Conservation (phyloP, 2,888 invertebrate species). For the Hirtodrosophila alboralis region DNA sequence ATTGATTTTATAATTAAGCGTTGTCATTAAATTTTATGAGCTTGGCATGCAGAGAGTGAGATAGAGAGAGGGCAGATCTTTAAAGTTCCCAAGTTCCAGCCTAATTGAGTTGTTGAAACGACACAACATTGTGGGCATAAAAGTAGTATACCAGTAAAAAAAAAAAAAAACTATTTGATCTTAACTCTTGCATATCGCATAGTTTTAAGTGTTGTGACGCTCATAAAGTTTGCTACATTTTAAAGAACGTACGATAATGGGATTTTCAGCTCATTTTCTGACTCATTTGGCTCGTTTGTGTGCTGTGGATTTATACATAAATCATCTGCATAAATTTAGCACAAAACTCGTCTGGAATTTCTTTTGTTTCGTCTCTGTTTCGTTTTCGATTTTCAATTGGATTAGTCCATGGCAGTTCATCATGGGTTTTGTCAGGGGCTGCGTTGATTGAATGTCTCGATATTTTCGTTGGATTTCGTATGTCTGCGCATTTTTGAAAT, state of each 20-base stretch:
- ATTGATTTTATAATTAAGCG: constrained; percentile 82
- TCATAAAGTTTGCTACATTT: constrained; percentile 31
- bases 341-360: constrained; percentile 72
- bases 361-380: constrained; percentile 36
- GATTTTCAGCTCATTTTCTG: constrained; percentile 11
- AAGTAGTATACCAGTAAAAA: constrained; percentile 9
- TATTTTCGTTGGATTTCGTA: constrained; percentile 13
- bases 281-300: constrained; percentile 43
- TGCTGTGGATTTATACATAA: constrained; percentile 66
- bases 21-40: constrained; percentile 82
- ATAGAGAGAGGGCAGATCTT: neutral
- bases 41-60: constrained; percentile 32
- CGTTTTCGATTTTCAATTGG: constrained; percentile 46
- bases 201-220: constrained; percentile 34
- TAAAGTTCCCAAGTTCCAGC: constrained; percentile 16
- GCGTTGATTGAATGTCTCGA: constrained; percentile 71
- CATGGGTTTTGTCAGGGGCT: constrained; percentile 31
- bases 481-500: constrained; percentile 70
- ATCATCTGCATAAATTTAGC: constrained; percentile 79
- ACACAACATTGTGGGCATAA: constrained; percentile 43
- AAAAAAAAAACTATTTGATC: constrained; percentile 34
- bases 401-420: constrained; percentile 57
- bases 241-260: constrained; percentile 11
- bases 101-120: constrained; percentile 71
- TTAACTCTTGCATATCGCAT: constrained; percentile 20